Percentiles rank a stretch among this genome's conserved stretches.
Conservation (phyloP, 2,888 invertebrate genomes). For the Lasioglossum leucozonium region DNA sequence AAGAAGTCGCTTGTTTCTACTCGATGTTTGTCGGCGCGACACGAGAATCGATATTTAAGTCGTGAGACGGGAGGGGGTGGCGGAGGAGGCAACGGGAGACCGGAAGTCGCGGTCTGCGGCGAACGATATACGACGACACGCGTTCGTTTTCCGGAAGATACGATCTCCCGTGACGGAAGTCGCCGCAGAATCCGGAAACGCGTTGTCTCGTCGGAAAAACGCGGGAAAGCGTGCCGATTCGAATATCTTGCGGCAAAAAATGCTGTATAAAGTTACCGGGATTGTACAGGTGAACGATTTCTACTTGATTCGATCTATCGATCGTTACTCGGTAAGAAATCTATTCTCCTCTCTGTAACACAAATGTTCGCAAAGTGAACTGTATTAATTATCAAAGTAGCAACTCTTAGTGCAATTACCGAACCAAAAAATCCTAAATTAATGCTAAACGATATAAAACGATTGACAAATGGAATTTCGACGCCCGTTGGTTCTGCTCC, state of each 20-base stretch:
- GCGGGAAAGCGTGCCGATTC: not conserved
- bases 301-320: not conserved
- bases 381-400: no score
- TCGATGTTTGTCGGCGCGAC: constrained; percentile 12
- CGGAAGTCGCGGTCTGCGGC: constrained; percentile 52
- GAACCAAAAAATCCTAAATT: no score
- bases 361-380: no score
- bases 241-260: not conserved
- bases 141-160: constrained; percentile 33
- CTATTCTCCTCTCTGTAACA: no score
- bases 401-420: no score
- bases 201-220: not conserved
- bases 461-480: not conserved
- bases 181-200: constrained; percentile 13
- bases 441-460: not conserved
- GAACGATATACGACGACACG: constrained; percentile 25
- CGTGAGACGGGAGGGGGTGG: not conserved
- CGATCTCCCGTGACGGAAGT: constrained; percentile 35
- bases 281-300: not conserved
- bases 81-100: not conserved
- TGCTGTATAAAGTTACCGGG: not conserved
- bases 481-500: not conserved
- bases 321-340: not conserved
- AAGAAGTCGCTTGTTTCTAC: not conserved
- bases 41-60: constrained; percentile 40